Evolutionary conservation across 2,113 vertebrate genomes (phyloP).

Genomic region (Acanthisitta chloris): DNA sequence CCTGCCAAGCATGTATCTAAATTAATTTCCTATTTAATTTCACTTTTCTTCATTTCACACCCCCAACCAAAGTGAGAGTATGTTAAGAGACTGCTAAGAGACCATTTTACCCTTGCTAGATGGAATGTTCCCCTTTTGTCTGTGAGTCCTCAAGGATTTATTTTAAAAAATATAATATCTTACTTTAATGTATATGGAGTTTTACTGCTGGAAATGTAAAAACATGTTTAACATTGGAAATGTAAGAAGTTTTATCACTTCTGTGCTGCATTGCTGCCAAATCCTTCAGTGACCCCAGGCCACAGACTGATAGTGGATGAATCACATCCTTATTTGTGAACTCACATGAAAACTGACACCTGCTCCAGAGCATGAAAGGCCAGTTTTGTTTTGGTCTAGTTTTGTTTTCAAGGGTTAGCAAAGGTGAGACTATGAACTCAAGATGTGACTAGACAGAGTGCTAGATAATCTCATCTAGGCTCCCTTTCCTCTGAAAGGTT

Average conservation of each 20-base stretch:
- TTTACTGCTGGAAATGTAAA: background rate
- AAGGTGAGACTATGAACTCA: background rate
- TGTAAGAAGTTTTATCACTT: background rate
- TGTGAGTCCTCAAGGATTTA: background rate
- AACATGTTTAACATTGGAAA: background rate
- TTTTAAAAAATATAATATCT: background rate
- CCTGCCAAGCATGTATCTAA: background rate
- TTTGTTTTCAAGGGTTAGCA: background rate
- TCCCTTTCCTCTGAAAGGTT: background rate
- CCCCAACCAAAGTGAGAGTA: background rate
- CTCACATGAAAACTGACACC: background rate
- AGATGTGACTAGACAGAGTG: background rate
- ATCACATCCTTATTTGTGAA: background rate
- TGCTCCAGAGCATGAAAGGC: background rate
- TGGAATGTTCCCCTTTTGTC: background rate
- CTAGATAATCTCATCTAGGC: background rate
- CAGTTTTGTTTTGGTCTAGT: background rate
- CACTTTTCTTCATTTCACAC: background rate
- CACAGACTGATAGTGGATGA: background rate
- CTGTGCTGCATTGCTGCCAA: background rate
- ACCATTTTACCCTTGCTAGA: background rate
- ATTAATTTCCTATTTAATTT: background rate
- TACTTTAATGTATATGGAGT: background rate
- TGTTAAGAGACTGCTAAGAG: background rate
- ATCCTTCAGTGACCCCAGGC: background rate